Conservation (phyloP, 1,140 invertebrate species). For the Ladona fulva region DNA sequence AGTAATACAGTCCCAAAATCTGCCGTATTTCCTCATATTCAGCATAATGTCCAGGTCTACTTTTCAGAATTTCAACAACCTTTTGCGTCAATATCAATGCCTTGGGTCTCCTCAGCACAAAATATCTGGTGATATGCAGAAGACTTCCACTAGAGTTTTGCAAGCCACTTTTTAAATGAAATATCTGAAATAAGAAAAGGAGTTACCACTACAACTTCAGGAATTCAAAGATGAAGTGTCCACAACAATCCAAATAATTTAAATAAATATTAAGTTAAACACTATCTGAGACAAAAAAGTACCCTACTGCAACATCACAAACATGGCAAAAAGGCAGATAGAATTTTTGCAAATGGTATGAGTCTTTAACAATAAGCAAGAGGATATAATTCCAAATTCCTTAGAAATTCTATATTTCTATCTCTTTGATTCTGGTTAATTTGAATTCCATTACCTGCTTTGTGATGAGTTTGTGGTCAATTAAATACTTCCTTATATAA, state of each 20-base stretch:
- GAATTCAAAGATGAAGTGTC: no score
- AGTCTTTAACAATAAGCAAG: no score
- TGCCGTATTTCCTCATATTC: constrained; percentile 44
- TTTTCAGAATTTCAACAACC: constrained; percentile 46
- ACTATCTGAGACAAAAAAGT: no score
- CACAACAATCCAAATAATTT: no score
- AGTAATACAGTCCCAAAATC: constrained; percentile 35
- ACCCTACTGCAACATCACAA: no score
- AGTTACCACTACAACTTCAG: constrained; percentile 21
- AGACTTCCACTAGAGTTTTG: constrained; percentile 40
- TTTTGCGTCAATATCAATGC: constrained; percentile 43
- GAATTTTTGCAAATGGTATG: no score
- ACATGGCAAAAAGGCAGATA: no score
- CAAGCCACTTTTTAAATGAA: constrained; percentile 33
- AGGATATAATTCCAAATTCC: no score
- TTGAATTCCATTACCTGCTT: constrained; percentile 53
- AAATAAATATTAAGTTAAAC: no score
- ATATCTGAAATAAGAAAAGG: constrained; percentile 18
- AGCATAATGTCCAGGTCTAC: constrained; percentile 41
- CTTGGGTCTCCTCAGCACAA: constrained; percentile 45
- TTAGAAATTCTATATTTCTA: no score
- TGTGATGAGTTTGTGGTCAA: constrained; percentile 49
- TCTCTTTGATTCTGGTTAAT: no score
- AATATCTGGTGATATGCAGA: constrained; percentile 53
- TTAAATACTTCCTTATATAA: constrained; percentile 53